phyloP scores from a whole-genome alignment of 2,888 invertebrate species.

The Spisula subtruncata region DNA sequence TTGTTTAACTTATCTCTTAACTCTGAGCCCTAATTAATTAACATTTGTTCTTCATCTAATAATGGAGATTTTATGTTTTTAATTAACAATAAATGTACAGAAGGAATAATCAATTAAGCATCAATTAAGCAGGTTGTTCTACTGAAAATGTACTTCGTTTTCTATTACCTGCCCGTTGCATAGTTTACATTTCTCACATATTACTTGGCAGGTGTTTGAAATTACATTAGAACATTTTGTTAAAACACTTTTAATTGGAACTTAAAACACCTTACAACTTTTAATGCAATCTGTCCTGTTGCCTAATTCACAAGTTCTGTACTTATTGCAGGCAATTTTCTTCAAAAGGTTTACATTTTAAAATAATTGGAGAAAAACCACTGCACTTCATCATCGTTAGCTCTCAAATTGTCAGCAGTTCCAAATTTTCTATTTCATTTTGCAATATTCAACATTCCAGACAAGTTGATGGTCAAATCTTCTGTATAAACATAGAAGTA shows the following conservation, averaged over 20 bases:
- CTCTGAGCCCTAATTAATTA: no score
- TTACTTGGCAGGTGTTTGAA: neutral
- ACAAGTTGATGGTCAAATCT: no score
- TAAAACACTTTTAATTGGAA: neutral
- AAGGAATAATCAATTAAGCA: neutral
- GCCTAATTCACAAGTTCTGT: neutral
- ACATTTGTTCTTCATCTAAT: neutral
- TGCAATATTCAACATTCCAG: no score
- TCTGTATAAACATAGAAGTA: no score
- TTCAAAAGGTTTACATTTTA: neutral
- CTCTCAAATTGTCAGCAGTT: neutral
- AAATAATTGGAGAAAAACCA: neutral
- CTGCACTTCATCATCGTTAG: neutral
- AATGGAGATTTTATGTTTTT: neutral
- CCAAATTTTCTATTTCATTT: neutral
- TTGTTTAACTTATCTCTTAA: no score
- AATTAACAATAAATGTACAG: neutral
- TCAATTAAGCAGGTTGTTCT: slow-evolving; percentile 8
- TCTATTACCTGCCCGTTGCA: neutral
- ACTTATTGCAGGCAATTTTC: neutral
- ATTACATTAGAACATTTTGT: neutral
- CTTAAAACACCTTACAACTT: neutral
- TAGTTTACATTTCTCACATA: neutral
- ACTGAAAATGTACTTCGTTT: neutral
- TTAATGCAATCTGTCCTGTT: neutral